Base-by-base conservation (phyloP, 1,140 invertebrate species). In the Paracyclopina nana region DNA sequence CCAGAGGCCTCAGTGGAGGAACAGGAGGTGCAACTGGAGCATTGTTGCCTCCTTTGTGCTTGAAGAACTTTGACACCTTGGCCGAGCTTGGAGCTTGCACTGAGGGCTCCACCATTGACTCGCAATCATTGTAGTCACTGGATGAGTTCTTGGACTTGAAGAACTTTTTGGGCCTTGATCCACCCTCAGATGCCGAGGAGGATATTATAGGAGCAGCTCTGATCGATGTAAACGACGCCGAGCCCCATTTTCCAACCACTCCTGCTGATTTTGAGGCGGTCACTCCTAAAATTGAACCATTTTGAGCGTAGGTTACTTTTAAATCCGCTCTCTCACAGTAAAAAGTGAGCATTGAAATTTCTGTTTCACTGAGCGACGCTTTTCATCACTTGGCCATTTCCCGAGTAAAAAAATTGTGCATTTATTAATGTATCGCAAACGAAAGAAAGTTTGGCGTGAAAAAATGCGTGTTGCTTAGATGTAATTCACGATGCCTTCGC, bases 71-170 rank as follows among this genome's bases (percentile, higher is more conserved):
- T 30, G 8, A 9, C n/a, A 9, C 29, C n/a, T 30, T 8, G 29
- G 29, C 29, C 8, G 8, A 30, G n/a, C 29, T 30, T 30, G 8
- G 29, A 30, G 40, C 40, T 6, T 18, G 6, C 8, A 42, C 40
- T 14, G n/a, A 22, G 14, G 40, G 40, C 40, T 42, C 40, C 24
- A 6, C 14, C 14, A n/a, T n/a, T n/a, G n/a, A n/a, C n/a, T n/a
- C n/a, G n/a, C n/a, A n/a, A n/a, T n/a, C n/a, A n/a, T n/a, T n/a
- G n/a, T n/a, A n/a, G n/a, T n/a, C n/a, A n/a, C n/a, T n/a, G n/a
- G n/a, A n/a, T n/a, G n/a, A n/a, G n/a, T n/a, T n/a, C n/a, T n/a
- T 14, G 20, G 45, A 48, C 22, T 48, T 48, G 45, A 48, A 48
- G 25, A 48, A 48, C 45, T 48, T 48, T 18, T 48, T 48, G 20